Conservation (phyloP, 2,797 vertebrate species). For the Buceros bicornis region DNA sequence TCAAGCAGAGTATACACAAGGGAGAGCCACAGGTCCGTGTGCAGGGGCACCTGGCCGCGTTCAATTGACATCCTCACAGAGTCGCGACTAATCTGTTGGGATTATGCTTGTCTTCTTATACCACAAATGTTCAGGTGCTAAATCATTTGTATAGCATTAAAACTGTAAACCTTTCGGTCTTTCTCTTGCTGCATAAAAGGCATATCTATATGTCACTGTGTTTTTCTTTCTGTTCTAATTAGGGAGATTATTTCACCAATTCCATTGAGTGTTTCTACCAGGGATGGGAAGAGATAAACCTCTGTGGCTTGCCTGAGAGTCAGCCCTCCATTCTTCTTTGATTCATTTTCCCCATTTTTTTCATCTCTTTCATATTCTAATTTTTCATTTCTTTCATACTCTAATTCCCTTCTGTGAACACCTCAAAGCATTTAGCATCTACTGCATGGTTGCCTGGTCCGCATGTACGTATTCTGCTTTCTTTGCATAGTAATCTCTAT, state of each 20-base stretch:
- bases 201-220: background rate
- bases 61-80: background rate
- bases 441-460: background rate
- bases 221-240: background rate
- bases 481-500: slow-evolving; percentile 19
- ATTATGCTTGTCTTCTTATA: background rate
- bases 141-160: background rate
- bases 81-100: background rate
- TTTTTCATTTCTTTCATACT: background rate
- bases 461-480: background rate
- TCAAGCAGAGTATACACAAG: background rate
- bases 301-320: background rate
- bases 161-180: background rate
- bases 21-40: background rate
- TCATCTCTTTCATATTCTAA: background rate
- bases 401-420: background rate
- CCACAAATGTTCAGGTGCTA: background rate
- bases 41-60: background rate
- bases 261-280: background rate
- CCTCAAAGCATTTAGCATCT: background rate
- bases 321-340: slow-evolving; percentile 27
- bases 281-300: slow-evolving; percentile 28
- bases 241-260: background rate
- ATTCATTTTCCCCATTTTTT: background rate
- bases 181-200: background rate